Evolutionary conservation across 2,113 vertebrate species (phyloP).

Genomic region (Thalassoma bifasciatum): DNA sequence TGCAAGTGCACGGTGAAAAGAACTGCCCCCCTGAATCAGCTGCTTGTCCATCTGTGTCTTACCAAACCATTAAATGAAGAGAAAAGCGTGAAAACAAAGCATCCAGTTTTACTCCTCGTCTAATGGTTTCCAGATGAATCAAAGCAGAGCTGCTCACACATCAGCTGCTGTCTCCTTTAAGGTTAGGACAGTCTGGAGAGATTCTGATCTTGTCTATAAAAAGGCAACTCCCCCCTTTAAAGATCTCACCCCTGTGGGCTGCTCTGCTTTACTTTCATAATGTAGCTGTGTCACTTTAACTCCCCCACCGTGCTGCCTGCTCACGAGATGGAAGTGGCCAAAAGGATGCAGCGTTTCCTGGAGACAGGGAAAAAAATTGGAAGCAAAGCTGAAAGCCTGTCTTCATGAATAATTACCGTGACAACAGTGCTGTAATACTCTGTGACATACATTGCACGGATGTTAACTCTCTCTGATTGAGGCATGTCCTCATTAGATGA

Average conservation of each 20-base stretch:
- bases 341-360: conserved; percentile 53
- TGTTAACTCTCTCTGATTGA: conserved; percentile 34
- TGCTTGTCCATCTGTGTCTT: conserved; percentile 66
- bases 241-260: conserved; percentile 71
- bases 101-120: conserved; percentile 7
- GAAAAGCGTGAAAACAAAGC: conserved; percentile 20
- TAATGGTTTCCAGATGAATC: conserved; percentile 3
- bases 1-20: conserved; percentile 29
- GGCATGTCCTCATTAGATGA: conserved; percentile 30
- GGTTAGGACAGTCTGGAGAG: conserved; percentile 33
- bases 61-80: conserved; percentile 10
- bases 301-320: conserved; percentile 40
- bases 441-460: conserved; percentile 36
- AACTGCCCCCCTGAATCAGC: conserved; percentile 64
- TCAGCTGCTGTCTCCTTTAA: conserved; percentile 23
- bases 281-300: conserved; percentile 75
- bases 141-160: conserved; percentile 9
- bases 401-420: conserved; percentile 49
- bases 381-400: conserved; percentile 17
- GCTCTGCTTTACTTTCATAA: conserved; percentile 73
- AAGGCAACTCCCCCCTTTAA: conserved; percentile 58
- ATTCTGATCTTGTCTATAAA: conserved; percentile 52
- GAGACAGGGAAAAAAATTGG: conserved; percentile 18
- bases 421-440: conserved; percentile 22
- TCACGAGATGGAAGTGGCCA: conserved; percentile 38